Percentiles rank a stretch among this genome's conserved stretches.
Conservation (phyloP, 2,113 vertebrate genomes). For the Butorides virescens region DNA sequence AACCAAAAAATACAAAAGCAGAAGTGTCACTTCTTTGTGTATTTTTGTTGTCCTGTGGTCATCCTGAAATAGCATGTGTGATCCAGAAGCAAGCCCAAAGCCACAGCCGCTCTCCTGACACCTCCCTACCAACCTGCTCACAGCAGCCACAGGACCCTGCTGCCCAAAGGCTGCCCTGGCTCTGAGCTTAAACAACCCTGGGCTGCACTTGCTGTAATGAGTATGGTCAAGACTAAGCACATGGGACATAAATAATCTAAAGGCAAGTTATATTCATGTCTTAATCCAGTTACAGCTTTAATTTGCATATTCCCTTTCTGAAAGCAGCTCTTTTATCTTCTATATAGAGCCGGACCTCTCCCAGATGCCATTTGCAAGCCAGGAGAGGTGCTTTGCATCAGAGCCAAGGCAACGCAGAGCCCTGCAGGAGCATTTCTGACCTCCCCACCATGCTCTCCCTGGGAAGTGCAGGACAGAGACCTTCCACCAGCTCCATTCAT, state of each 20-base stretch:
- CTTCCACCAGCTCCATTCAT: not conserved
- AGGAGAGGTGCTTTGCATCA: not conserved
- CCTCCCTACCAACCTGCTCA: not conserved
- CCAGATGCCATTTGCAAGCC: not conserved
- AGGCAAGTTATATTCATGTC: not conserved
- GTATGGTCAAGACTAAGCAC: not conserved
- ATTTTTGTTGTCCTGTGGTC: not conserved
- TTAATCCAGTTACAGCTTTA: constrained; percentile 6
- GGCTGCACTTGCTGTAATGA: not conserved
- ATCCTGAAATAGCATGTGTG: not conserved
- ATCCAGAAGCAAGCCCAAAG: not conserved
- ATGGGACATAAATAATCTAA: constrained; percentile 1
- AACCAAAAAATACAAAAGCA: not conserved
- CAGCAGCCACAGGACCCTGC: not conserved
- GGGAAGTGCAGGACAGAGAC: not conserved
- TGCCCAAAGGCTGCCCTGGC: not conserved
- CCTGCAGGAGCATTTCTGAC: not conserved
- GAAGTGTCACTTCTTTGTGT: not conserved
- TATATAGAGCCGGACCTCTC: not conserved
- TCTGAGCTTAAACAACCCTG: not conserved
- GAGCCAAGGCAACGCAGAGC: not conserved
- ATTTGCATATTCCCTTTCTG: not conserved
- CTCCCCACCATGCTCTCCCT: not conserved
- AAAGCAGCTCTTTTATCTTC: constrained; percentile 3
- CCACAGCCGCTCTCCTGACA: not conserved